A percentile compares a stretch with the other conserved stretches of the same genome.
phyloP scores from a whole-genome alignment of 2,888 invertebrate genomes.

The Melangyna quadrimaculata region DNA sequence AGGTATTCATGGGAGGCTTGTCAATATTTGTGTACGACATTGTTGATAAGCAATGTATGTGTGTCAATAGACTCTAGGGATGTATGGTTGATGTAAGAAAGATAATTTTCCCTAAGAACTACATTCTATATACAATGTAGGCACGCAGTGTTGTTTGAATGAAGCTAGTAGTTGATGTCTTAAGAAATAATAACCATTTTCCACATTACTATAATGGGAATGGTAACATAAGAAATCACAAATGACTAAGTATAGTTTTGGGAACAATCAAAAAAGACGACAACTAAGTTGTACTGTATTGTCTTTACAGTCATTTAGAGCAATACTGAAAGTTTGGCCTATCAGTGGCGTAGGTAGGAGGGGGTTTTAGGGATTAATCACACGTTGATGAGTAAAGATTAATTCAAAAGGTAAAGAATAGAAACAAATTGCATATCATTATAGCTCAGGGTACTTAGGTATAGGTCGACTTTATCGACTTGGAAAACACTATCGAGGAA shows the following conservation, averaged over 20 bases:
- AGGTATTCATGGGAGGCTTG: slow-evolving; percentile 48
- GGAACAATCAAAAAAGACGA: neutral
- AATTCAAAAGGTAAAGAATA: no score
- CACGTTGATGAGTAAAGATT: no score
- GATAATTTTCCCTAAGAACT: neutral
- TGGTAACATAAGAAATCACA: neutral
- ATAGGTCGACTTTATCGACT: no score
- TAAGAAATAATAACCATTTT: neutral
- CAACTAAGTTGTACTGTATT: neutral
- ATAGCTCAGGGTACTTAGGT: no score
- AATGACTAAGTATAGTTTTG: neutral
- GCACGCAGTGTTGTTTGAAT: neutral
- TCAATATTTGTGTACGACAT: slow-evolving; percentile 53
- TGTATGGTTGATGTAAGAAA: neutral
- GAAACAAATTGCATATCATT: no score
- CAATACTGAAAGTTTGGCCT: no score
- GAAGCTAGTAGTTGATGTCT: neutral
- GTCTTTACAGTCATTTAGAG: no score
- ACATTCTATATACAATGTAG: neutral
- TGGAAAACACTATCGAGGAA: no score
- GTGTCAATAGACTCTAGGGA: neutral
- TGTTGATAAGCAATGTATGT: slow-evolving; percentile 23
- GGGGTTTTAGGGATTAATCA: no score
- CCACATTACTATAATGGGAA: neutral
- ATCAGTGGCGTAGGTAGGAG: no score